phyloP scores from a whole-genome alignment of 2,797 vertebrate genomes.

The Gobionotothen gibberifrons region DNA sequence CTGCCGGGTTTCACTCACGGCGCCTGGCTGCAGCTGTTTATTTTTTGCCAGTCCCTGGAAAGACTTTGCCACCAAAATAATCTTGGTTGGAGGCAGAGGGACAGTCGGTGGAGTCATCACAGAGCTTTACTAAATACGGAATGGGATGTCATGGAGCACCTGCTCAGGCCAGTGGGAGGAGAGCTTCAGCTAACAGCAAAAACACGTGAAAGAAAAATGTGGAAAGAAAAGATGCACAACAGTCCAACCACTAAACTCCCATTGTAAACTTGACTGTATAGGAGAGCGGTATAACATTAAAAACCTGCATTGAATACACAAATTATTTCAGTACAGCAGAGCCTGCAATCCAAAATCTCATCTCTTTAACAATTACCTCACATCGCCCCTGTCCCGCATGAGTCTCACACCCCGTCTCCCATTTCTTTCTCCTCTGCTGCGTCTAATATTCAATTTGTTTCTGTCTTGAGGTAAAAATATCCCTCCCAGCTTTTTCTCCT shows the following conservation, averaged over 20 bases:
- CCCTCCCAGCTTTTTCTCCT: constrained; percentile 1
- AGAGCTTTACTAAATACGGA: constrained; percentile 79
- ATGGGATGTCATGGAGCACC: constrained; percentile 43
- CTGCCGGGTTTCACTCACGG: constrained; percentile 62
- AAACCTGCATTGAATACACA: neutral
- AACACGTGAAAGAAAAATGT: neutral
- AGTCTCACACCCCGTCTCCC: neutral
- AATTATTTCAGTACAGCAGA: neutral
- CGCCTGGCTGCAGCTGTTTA: constrained; percentile 80
- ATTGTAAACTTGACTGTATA: neutral
- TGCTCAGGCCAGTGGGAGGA: constrained; percentile 31
- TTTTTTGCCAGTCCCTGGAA: constrained; percentile 56
- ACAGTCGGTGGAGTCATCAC: constrained; percentile 48
- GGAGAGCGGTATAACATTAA: neutral
- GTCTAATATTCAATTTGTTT: constrained; percentile 36
- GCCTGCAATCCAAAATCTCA: constrained; percentile 17
- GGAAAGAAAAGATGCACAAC: neutral
- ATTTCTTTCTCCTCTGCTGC: constrained; percentile 10
- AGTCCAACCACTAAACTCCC: neutral
- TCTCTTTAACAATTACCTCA: constrained; percentile 6
- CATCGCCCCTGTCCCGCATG: neutral
- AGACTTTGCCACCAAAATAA: constrained; percentile 76
- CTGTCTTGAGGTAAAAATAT: constrained; percentile 41
- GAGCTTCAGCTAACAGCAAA: neutral
- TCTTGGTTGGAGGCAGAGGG: constrained; percentile 58